phyloP scores from a whole-genome alignment of 2,113 vertebrate genomes.

The Myxocyprinus asiaticus region DNA sequence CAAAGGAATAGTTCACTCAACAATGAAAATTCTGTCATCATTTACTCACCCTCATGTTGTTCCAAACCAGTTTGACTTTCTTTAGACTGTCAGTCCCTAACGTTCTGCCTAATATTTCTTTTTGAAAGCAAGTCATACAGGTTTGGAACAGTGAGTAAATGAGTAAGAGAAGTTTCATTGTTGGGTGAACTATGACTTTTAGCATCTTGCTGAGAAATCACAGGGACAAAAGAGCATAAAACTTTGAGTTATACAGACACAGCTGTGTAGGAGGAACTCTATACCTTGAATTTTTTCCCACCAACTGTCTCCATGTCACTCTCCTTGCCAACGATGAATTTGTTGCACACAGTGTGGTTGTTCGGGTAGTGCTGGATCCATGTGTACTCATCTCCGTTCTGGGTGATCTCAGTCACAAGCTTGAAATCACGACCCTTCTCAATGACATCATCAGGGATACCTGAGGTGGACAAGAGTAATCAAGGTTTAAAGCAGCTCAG shows the following conservation, averaged over 20 bases:
- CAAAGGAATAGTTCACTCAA: too few relatives aligned
- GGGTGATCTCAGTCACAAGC: slow-evolving; percentile 83
- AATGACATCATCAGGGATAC: slow-evolving; percentile 79
- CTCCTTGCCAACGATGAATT: slow-evolving; percentile 83
- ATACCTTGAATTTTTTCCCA: slow-evolving; percentile 94
- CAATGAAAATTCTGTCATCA: too few relatives aligned
- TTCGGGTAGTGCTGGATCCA: slow-evolving; percentile 87
- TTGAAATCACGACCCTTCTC: slow-evolving; percentile 85
- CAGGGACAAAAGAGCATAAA: background rate
- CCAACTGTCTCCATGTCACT: slow-evolving; percentile 87
- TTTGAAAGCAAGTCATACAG: too few relatives aligned
- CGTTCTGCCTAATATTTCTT: too few relatives aligned
- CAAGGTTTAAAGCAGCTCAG: background rate
- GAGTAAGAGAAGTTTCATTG: too few relatives aligned
- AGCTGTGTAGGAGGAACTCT: background rate
- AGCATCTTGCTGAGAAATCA: background rate
- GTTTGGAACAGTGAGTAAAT: too few relatives aligned
- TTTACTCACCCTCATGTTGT: too few relatives aligned
- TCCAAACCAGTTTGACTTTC: too few relatives aligned
- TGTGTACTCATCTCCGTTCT: slow-evolving; percentile 82
- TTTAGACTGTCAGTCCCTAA: too few relatives aligned
- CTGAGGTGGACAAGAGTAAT: slow-evolving; percentile 61
- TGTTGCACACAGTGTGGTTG: slow-evolving; percentile 79
- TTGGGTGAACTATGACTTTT: background rate
- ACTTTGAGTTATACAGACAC: too few relatives aligned